Evolutionary conservation across 2,888 invertebrate genomes (phyloP).

Genomic region (Pristionchus entomophagus): DNA sequence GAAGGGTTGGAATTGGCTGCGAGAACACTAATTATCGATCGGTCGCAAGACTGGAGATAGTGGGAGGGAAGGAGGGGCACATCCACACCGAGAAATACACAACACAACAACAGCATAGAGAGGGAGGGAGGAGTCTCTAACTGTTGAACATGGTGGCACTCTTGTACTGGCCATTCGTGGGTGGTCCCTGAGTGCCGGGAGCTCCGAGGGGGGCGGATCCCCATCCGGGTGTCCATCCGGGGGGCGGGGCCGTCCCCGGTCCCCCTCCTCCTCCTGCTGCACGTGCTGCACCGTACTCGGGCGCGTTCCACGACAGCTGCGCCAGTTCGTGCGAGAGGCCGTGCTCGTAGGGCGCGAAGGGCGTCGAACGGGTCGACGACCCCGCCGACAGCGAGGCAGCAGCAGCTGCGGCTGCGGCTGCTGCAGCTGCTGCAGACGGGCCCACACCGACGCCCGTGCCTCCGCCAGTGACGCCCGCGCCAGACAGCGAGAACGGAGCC

Average conservation of each 20-base stretch:
- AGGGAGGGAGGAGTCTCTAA: background rate
- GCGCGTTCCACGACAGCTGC: constrained; percentile 36
- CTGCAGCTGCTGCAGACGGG: background rate
- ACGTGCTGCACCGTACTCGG: constrained; percentile 2
- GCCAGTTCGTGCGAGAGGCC: constrained; percentile 27
- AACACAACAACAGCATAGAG: background rate
- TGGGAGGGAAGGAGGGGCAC: background rate
- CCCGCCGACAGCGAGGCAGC: constrained; percentile 16
- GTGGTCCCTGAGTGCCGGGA: constrained; percentile 22
- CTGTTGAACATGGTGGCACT: constrained; percentile 45
- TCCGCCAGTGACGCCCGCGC: constrained; percentile 16
- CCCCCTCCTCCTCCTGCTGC: background rate
- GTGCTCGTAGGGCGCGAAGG: constrained; percentile 24
- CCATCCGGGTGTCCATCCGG: constrained; percentile 17
- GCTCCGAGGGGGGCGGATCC: constrained; percentile 42
- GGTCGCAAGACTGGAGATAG: background rate
- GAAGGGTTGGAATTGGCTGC: background rate
- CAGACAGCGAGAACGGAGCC: constrained; percentile 15
- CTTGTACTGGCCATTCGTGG: constrained; percentile 1
- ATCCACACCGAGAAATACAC: no score
- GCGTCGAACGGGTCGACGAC: constrained; percentile 33
- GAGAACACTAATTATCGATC: constrained; percentile 37
- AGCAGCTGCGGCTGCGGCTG: background rate
- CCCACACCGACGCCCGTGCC: background rate
- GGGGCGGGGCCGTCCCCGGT: background rate